phyloP scores from a whole-genome alignment of 2,888 invertebrate species.

The Mamestra brassicae region DNA sequence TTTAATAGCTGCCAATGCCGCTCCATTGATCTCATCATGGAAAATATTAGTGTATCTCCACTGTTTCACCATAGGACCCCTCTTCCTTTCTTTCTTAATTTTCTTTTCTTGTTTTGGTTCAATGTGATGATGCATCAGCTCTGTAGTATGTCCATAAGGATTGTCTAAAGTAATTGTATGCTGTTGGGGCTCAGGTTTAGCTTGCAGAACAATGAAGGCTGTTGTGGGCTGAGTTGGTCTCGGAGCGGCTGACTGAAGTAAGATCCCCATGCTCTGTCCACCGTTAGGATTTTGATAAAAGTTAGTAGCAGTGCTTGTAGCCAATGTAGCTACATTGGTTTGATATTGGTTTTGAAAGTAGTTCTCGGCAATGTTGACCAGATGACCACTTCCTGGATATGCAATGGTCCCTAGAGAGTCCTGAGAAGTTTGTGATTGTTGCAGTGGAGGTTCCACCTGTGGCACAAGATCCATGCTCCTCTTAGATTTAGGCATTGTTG shows the following conservation, averaged over 20 bases:
- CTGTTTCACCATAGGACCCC: slow-evolving; percentile 89
- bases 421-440: slow-evolving; percentile 73
- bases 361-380: slow-evolving; percentile 88
- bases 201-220: slow-evolving; percentile 86
- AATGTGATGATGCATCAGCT: slow-evolving; percentile 68
- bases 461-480: slow-evolving; percentile 78
- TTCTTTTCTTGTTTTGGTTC: slow-evolving; percentile 76
- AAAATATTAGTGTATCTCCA: slow-evolving; percentile 91
- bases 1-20: slow-evolving; percentile 89
- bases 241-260: slow-evolving; percentile 82
- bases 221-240: slow-evolving; percentile 83
- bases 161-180: slow-evolving; percentile 79
- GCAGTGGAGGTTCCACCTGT: slow-evolving; percentile 72
- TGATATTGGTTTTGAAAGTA: slow-evolving; percentile 89
- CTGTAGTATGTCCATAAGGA: slow-evolving; percentile 74
- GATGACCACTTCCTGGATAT: slow-evolving; percentile 87
- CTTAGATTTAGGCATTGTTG: slow-evolving; percentile 88
- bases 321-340: slow-evolving; percentile 75
- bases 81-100: slow-evolving; percentile 85
- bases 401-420: slow-evolving; percentile 82
- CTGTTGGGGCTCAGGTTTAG: slow-evolving; percentile 84
- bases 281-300: slow-evolving; percentile 87
- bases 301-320: slow-evolving; percentile 81
- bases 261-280: slow-evolving; percentile 85
- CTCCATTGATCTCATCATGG: slow-evolving; percentile 90